Base-by-base conservation (phyloP, 1,140 invertebrate genomes). In the Euborellia annulipes region DNA sequence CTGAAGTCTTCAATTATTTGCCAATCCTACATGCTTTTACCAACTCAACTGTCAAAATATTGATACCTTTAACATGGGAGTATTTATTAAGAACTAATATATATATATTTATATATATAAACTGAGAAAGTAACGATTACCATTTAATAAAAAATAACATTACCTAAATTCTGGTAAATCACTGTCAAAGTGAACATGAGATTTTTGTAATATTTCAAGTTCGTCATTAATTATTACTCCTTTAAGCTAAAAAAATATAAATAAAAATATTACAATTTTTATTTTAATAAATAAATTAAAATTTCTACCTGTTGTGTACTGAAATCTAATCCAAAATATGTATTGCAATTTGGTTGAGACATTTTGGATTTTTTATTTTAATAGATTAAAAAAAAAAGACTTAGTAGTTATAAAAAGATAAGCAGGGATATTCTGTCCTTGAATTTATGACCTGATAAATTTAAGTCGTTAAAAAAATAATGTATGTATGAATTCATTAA, bases 151-250 rank as follows among this genome's bases (percentile, higher is more conserved):
- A 34, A 36, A 39, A 20, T 41, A 45, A 47, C 60, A 58, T 62
- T 72, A 86, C 85, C 82, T 78, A 61, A 87, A 94, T 67, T 94
- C 87, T 18, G 88, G 86, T 11, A 95, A 65, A 62, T 92, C 87
- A 52, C 71, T 76, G 62, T 95, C 90, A 70, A 90, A 95, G 46
- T 84, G 79, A 1, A 95, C 88, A 55, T 74, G 68, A 8, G 79
- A 79, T 61, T 92, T 79, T 56, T 82, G 73, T 11, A 85, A 60
- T 22, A 90, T 70, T 53, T 78, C 61, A 52, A 89, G 69, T 32
- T 77, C 63, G 44, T 87, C 73, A 65, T 79, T 72, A 0, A 92
- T 71, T n/a, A 88, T 78, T 7, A 89, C 70, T 8, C 85, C 86
- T 74, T 96, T 96, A 32, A 94, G 65, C 89, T 94, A 54, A 76